Percentiles rank a stretch among this genome's conserved stretches.
phyloP scores from a whole-genome alignment of 2,113 vertebrate species.

The Uria lomvia region DNA sequence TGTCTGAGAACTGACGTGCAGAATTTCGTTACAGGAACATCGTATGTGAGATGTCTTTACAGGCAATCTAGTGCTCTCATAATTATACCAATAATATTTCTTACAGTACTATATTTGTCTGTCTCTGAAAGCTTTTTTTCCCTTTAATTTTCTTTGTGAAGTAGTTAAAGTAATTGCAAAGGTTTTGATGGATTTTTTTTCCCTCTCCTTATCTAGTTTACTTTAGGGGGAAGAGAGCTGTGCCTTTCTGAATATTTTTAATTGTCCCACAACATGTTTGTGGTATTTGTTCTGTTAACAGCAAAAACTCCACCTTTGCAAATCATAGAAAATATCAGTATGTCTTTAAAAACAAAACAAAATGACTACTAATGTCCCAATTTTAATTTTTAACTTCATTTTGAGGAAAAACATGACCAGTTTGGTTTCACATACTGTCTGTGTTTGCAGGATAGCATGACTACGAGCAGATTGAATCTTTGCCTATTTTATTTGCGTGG shows the following conservation, averaged over 20 bases:
- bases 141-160: background rate
- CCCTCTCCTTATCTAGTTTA: background rate
- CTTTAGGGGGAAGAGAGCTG: background rate
- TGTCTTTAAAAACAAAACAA: background rate
- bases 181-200: background rate
- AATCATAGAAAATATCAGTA: background rate
- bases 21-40: background rate
- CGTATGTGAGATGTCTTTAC: background rate
- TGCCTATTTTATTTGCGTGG: background rate
- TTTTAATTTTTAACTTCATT: background rate
- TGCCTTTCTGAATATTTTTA: background rate
- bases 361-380: background rate
- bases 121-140: background rate
- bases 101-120: background rate
- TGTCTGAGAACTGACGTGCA: background rate
- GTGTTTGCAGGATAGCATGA: background rate
- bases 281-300: background rate
- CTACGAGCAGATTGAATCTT: background rate
- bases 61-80: background rate
- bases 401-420: background rate
- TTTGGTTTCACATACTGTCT: background rate
- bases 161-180: background rate
- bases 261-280: fast-evolving
- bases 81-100: background rate
- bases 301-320: background rate